These are phyloP conservation scores for Sitodiplosis mosellana DNA, from an alignment of 1,140 invertebrate species.

Conservation along the genomic window DNA sequence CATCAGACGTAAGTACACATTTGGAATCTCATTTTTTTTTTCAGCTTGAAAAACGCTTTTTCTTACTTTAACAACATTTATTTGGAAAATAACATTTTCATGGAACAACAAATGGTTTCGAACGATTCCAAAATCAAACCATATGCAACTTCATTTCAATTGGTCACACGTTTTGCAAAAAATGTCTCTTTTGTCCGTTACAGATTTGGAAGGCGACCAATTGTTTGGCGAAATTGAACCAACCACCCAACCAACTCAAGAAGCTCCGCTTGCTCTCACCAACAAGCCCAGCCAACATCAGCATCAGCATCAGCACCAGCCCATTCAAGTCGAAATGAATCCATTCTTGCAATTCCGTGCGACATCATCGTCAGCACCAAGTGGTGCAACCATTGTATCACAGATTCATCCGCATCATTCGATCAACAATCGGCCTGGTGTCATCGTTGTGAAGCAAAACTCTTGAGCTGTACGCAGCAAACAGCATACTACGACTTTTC, in stretches of 20 bases:
- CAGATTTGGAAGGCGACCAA: conserved; percentile 76
- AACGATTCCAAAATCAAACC: too few relatives aligned
- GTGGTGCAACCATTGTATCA: conserved; percentile 5
- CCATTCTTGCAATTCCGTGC: conserved; percentile 39
- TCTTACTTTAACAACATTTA: too few relatives aligned
- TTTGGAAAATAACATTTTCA: too few relatives aligned
- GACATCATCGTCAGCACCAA: conserved; percentile 6
- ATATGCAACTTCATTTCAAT: too few relatives aligned
- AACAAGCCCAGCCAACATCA: conserved; percentile 30
- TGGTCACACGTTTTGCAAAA: too few relatives aligned
- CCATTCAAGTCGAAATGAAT: conserved; percentile 40
- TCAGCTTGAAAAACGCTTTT: too few relatives aligned
- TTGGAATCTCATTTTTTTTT: conserved; percentile 21
- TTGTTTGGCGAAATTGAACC: conserved; percentile 53
- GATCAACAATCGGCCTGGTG: conserved; percentile 55
- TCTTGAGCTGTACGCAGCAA: conserved; percentile 16
- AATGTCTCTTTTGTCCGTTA: too few relatives aligned
- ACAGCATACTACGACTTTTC: too few relatives aligned
- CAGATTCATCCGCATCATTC: conserved; percentile 21
- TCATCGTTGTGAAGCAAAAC: conserved; percentile 64
- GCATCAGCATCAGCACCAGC: conserved; percentile 9
- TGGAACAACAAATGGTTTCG: too few relatives aligned
- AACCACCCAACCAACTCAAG: conserved; percentile 23
- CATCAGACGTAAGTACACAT: conserved; percentile 41
- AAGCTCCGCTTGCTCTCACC: conserved; percentile 55